Evolutionary conservation across 2,113 vertebrate genomes (phyloP).

Genomic region (Oxyruncus cristatus): DNA sequence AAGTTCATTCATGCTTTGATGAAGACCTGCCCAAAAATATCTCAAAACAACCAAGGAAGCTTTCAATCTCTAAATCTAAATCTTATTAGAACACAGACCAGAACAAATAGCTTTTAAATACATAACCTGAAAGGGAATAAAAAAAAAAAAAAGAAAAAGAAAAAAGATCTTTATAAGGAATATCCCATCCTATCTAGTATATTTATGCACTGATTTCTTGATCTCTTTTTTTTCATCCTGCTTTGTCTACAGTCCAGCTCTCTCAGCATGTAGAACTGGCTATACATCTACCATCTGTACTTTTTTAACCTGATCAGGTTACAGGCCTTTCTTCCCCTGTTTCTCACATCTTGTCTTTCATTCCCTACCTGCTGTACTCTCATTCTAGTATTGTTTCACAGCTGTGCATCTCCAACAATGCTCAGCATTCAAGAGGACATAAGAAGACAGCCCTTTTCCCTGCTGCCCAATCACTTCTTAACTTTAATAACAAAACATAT

Average conservation of each 20-base stretch:
- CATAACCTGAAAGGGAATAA: neutral
- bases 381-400: neutral
- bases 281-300: neutral
- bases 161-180: neutral
- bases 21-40: neutral
- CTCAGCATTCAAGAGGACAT: neutral
- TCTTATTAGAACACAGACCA: neutral
- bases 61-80: neutral
- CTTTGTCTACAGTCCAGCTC: neutral
- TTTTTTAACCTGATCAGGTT: neutral
- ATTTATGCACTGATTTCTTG: neutral
- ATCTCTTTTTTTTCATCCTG: neutral
- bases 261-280: neutral
- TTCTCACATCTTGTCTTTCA: neutral
- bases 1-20: neutral
- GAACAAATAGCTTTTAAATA: neutral
- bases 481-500: neutral
- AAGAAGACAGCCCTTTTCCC: neutral
- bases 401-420: neutral
- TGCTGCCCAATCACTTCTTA: neutral
- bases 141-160: neutral
- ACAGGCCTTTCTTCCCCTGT: neutral
- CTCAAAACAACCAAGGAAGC: neutral
- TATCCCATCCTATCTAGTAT: neutral
- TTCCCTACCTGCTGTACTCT: neutral